phyloP scores from a whole-genome alignment of 2,888 invertebrate genomes.

The Hololepta plana region DNA sequence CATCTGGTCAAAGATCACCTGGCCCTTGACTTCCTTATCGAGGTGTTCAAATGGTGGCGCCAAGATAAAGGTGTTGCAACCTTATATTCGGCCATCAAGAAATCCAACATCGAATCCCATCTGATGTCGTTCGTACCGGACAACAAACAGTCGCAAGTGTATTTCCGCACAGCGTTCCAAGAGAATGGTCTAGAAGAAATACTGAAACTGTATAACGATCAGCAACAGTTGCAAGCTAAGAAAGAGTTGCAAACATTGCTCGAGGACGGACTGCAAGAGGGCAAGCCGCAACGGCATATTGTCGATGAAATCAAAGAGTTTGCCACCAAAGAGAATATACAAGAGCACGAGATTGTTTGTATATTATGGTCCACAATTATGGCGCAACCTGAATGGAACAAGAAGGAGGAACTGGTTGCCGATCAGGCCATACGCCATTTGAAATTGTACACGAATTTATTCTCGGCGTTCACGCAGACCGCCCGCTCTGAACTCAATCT shows the following conservation, averaged over 20 bases:
- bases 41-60: slow-evolving; percentile 83
- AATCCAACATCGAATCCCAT: slow-evolving; percentile 58
- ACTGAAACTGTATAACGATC: slow-evolving; percentile 57
- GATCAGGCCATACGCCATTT: slow-evolving; percentile 88
- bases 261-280: slow-evolving; percentile 72
- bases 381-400: slow-evolving; percentile 95
- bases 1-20: slow-evolving; percentile 87
- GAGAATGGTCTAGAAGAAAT: slow-evolving; percentile 29
- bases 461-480: slow-evolving; percentile 73
- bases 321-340: slow-evolving; percentile 63
- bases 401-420: slow-evolving; percentile 90
- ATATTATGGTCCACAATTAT: slow-evolving; percentile 82
- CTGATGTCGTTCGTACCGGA: slow-evolving; percentile 86
- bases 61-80: slow-evolving; percentile 75
- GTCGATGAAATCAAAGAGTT: slow-evolving; percentile 74
- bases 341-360: slow-evolving; percentile 62
- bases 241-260: slow-evolving; percentile 57
- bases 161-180: slow-evolving; percentile 46
- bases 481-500: slow-evolving; percentile 77
- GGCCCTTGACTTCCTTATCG: slow-evolving; percentile 85
- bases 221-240: slow-evolving; percentile 69
- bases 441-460: slow-evolving; percentile 68
- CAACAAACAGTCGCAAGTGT: slow-evolving; percentile 83
- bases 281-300: slow-evolving; percentile 71
- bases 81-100: slow-evolving; percentile 72